Base-by-base conservation (phyloP, 2,113 vertebrate species). In the Mormoops blainvillei region DNA sequence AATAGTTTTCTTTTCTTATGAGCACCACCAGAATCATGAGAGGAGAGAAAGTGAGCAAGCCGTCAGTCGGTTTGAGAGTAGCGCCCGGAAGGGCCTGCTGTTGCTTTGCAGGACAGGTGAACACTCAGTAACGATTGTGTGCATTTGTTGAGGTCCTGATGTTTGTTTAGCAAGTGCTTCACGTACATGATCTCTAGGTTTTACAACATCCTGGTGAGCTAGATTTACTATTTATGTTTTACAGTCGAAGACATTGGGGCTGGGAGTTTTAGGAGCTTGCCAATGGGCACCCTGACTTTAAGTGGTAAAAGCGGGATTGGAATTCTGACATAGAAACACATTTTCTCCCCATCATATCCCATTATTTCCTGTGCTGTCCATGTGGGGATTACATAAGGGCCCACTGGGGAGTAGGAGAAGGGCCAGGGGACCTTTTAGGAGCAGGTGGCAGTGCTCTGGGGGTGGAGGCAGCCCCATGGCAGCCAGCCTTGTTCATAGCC, bases 401-500 rank as follows among this genome's bases (percentile, higher is more conserved):
- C 33, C 36, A n/a, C 28, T 19, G 31, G 52, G 71, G 77, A 89
- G 15, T 5, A 15, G 31, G 18, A 50, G 74, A 24, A 50, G 56
- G 63, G 11, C 63, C 31, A 6, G 1, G 22, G 68, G 0, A 28
- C 18, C 19, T 15, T 36, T 54, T 14, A 52, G 22, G 41, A 54
- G 7, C n/a, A 22, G 41, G 11, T 16, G 26, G 36, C 5, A 19
- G 20, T 31, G 6, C 33, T 38, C 33, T 38, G 56, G 48, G 38
- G 38, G 48, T 14, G 18, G 52, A 65, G 18, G 14, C 3, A 50
- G 26, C 48, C 33, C 5, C 26, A 0, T 4, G 45, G 52, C 20
- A 33, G n/a, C 18, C 12, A 14, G 90, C 15, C 7, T 3, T 0
- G 2, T 22, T 43, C 4, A 0, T 11, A 45, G 56, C 18, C 45